A percentile compares a stretch with the other conserved stretches of the same genome.
These are phyloP conservation scores for Phaethornis superciliosus DNA, from an alignment of 2,113 vertebrate genomes.

Conservation along the genomic window DNA sequence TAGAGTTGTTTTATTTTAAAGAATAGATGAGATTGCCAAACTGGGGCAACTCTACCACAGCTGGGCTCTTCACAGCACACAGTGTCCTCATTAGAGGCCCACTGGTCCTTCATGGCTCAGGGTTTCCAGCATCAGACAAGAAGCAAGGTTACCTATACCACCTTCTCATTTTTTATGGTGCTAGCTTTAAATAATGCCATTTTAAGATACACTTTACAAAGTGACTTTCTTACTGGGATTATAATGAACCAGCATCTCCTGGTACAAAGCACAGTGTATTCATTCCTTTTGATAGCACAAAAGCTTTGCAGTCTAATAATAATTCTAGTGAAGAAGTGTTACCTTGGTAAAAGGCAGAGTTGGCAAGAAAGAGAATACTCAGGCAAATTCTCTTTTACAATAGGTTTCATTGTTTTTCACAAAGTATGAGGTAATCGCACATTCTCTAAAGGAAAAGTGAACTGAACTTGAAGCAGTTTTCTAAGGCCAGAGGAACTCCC, in stretches of 20 bases:
- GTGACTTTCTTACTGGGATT: not conserved
- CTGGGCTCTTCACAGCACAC: not conserved
- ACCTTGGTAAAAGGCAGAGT: not conserved
- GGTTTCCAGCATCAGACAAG: not conserved
- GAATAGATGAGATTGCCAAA: not conserved
- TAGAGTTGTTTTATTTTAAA: not conserved
- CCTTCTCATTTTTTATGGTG: not conserved
- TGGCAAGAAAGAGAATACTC: not conserved
- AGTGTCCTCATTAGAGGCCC: not conserved
- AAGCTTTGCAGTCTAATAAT: not conserved
- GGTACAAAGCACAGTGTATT: not conserved
- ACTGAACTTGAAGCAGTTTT: not conserved
- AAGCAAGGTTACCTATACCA: not conserved
- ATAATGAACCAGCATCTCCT: not conserved
- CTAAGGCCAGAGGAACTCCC: not conserved
- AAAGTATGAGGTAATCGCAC: not conserved
- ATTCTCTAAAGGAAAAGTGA: not conserved
- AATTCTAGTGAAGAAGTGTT: not conserved
- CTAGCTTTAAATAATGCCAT: not conserved
- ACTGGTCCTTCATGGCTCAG: not conserved
- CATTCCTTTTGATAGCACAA: not conserved
- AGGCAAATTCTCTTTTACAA: not conserved
- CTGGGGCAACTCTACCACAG: rapidly evolving
- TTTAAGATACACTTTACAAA: not conserved
- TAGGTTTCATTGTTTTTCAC: not conserved